These are phyloP conservation scores for Enteromius trimaculatus DNA, from an alignment of 2,797 vertebrate genomes.

Conservation along the genomic window DNA sequence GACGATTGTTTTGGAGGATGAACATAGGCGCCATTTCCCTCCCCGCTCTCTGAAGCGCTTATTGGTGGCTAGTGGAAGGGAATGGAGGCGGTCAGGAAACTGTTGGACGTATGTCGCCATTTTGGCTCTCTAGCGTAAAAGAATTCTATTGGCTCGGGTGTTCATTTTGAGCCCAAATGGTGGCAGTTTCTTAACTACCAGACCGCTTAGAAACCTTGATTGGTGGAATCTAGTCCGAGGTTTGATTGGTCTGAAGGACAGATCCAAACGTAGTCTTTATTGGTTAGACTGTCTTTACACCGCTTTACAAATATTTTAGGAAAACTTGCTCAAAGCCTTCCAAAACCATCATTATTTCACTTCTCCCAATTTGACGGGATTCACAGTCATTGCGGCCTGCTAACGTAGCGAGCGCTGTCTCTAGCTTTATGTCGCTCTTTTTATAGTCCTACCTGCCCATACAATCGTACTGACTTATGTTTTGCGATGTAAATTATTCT, in stretches of 20 bases:
- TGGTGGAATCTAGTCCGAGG: constrained; percentile 90
- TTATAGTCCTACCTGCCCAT: neutral
- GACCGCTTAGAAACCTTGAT: constrained; percentile 85
- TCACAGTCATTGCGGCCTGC: constrained; percentile 45
- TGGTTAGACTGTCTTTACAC: constrained; percentile 80
- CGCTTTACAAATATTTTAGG: constrained; percentile 74
- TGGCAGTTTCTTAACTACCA: constrained; percentile 77
- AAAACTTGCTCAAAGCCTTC: constrained; percentile 66
- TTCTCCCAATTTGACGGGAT: constrained; percentile 32
- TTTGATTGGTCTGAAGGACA: constrained; percentile 92
- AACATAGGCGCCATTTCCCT: constrained; percentile 89
- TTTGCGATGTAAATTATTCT: neutral
- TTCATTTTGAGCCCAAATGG: constrained; percentile 76
- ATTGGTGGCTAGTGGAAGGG: constrained; percentile 84
- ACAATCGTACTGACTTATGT: neutral
- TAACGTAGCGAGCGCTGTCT: constrained; percentile 17
- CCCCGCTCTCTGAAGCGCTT: constrained; percentile 84
- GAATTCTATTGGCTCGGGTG: neutral
- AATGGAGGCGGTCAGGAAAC: constrained; percentile 77
- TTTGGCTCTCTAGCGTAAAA: constrained; percentile 65
- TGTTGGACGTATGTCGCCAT: constrained; percentile 70
- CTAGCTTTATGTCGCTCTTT: constrained; percentile 18
- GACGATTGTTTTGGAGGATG: constrained; percentile 87
- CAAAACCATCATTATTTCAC: constrained; percentile 52
- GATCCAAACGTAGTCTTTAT: constrained; percentile 87